Percentiles rank a stretch among this genome's conserved stretches.
These are phyloP conservation scores for Drosophila nebulosa DNA, from an alignment of 1,140 invertebrate species.

Conservation along the genomic window DNA sequence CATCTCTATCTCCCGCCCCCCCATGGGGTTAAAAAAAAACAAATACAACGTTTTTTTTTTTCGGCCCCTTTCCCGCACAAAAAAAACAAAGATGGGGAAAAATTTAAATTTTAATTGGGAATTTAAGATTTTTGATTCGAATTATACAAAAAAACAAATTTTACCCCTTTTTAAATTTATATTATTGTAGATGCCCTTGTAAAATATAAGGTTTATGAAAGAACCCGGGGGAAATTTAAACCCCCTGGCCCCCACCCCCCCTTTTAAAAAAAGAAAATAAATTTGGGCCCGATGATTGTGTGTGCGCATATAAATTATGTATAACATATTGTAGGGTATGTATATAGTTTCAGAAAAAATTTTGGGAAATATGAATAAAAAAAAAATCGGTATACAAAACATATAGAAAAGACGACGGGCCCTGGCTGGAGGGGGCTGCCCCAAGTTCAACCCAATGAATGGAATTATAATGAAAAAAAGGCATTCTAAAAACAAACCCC, in stretches of 20 bases:
- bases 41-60: slow-evolving; percentile 43
- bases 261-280: slow-evolving; percentile 44
- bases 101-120: slow-evolving; percentile 69
- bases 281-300: slow-evolving; percentile 20
- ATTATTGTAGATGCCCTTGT: slow-evolving; percentile 52
- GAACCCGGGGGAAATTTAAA: slow-evolving; percentile 30
- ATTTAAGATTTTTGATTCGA: too few species aligned
- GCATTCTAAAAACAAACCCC: slow-evolving; percentile 41
- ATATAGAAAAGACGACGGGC: neutral
- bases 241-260: too few species aligned
- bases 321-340: neutral
- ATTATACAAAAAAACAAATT: too few species aligned
- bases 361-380: slow-evolving; percentile 36
- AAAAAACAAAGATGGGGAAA: slow-evolving; percentile 50
- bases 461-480: slow-evolving; percentile 55
- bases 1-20: neutral
- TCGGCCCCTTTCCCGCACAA: slow-evolving; percentile 30
- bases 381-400: neutral
- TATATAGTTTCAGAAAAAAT: slow-evolving; percentile 27
- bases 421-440: slow-evolving; percentile 21
- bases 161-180: too few species aligned
- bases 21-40: slow-evolving; percentile 37
- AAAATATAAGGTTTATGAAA: slow-evolving; percentile 1
- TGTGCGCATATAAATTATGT: neutral
- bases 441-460: slow-evolving; percentile 63